Base-by-base conservation (phyloP, 2,113 vertebrate species). In the Rhinolophus ferrumequinum region DNA sequence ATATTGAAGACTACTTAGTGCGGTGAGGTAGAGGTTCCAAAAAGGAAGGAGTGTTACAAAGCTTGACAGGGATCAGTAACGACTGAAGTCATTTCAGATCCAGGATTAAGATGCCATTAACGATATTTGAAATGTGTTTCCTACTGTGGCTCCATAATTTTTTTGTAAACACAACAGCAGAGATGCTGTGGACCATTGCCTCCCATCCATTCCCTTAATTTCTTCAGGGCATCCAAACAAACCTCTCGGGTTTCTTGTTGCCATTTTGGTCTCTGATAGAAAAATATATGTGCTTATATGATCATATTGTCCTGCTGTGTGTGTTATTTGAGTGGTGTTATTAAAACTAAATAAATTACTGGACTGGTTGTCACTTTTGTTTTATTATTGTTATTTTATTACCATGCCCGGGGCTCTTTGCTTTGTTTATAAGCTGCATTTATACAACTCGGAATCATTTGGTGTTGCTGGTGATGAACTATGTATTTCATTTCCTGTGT, bases 381-480 rank as follows among this genome's bases (percentile, higher is more conserved):
- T 93, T 30, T 3, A 73, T 82, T 85, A 41, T 70, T 77, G 0
- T 35, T n/a, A 60, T 47, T 64, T 75, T 47, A 22, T 88, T 85
- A 50, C 77, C 54, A 28, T 66, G 18, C 6, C 14, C 28, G 6
- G 16, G 56, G 56, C 33, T 38, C 54, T 26, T 76, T 60, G 52
- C n/a, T 88, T 92, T 64, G 38, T 66, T 83, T 35, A 33, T 50
- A 82, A 19, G 6, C 12, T 84, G 6, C 22, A 67, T 56, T 88
- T 73, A 44, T 47, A 35, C 70, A 64, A 64, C 19, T 62, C 56
- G 62, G 60, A 96, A 30, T 82, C 54, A 41, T 64, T 85, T 47
- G 15, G 5, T 89, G 24, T 38, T 58, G 19, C 44, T 58, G 35
- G 1, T 64, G 54, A 38, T 90, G 30, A 64, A 3, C 12, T 33